Evolutionary conservation across 2,113 vertebrate genomes (phyloP).

Genomic region (Nematolebias whitei): DNA sequence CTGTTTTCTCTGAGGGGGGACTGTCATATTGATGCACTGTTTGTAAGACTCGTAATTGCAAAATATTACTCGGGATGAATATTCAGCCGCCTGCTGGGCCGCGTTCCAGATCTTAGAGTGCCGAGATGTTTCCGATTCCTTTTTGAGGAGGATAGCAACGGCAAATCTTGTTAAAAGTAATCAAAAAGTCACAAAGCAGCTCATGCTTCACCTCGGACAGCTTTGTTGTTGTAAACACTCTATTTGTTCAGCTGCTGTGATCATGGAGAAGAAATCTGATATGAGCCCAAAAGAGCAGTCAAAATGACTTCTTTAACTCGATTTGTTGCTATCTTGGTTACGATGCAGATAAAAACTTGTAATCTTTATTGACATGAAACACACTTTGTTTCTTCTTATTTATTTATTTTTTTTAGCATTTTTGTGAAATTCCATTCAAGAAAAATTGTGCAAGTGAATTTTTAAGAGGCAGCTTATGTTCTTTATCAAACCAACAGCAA

Average conservation of each 20-base stretch:
- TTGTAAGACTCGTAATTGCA: slow-evolving; percentile 63
- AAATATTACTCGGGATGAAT: slow-evolving; percentile 56
- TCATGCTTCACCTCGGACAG: slow-evolving; percentile 36
- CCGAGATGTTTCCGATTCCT: slow-evolving; percentile 32
- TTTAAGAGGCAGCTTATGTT: background rate
- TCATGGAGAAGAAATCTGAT: slow-evolving; percentile 8
- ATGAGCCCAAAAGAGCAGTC: background rate
- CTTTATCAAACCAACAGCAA: slow-evolving; percentile 7
- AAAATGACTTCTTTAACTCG: slow-evolving; percentile 7
- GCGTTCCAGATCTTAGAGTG: slow-evolving; percentile 46
- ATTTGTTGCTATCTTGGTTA: background rate
- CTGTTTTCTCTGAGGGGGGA: slow-evolving; percentile 44
- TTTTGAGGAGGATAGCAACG: slow-evolving; percentile 48
- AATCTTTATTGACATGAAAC: background rate
- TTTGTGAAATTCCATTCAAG: background rate
- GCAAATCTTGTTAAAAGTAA: slow-evolving; percentile 37
- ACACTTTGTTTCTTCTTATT: background rate
- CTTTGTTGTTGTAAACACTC: slow-evolving; percentile 40
- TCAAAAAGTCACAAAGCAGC: slow-evolving; percentile 41
- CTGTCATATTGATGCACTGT: slow-evolving; percentile 63
- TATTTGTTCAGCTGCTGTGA: slow-evolving; percentile 29
- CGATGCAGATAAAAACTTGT: slow-evolving; percentile 18
- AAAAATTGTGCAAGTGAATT: background rate
- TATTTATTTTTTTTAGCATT: background rate
- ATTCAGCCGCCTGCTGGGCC: slow-evolving; percentile 47